Evolutionary conservation across 1,140 invertebrate species (phyloP).

Genomic region (Trachymyrmex cornetzi): DNA sequence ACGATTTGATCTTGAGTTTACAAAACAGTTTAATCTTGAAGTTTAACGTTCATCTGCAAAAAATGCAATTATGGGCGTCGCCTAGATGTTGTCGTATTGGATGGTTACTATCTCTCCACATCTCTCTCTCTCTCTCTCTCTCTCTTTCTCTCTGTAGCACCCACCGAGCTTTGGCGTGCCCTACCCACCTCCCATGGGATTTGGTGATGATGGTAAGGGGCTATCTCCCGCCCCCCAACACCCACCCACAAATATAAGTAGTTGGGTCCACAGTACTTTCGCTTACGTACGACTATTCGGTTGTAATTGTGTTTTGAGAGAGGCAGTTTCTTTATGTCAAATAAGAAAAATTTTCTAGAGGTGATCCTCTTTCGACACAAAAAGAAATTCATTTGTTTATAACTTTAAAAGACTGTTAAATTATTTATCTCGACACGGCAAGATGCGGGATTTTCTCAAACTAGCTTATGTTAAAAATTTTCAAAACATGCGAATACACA

Average conservation of each 20-base stretch:
- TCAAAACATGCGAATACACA: background rate
- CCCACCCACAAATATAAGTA: constrained; percentile 86
- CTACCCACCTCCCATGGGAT: constrained; percentile 86
- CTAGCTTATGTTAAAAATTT: background rate
- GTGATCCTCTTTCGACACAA: background rate
- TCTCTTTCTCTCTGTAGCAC: constrained; percentile 78
- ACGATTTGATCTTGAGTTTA: background rate
- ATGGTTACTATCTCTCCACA: constrained; percentile 78
- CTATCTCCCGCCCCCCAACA: constrained; percentile 85
- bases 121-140: constrained; percentile 6
- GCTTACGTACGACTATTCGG: constrained; percentile 83
- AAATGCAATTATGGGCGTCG: constrained; percentile 77
- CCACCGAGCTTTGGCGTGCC: constrained; percentile 84
- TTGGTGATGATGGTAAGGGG: constrained; percentile 84
- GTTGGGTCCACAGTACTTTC: constrained; percentile 87
- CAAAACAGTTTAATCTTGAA: background rate
- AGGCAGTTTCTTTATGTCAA: constrained; percentile 74
- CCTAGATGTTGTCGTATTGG: constrained; percentile 78
- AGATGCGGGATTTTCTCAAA: background rate
- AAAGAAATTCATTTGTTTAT: background rate
- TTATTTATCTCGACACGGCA: background rate
- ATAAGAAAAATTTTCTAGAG: constrained; percentile 12
- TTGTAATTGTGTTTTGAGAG: constrained; percentile 69
- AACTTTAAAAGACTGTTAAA: background rate
- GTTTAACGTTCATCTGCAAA: constrained; percentile 39